Evolutionary conservation across 2,888 invertebrate genomes (phyloP).

Genomic region (Tetheella fluctuosa): DNA sequence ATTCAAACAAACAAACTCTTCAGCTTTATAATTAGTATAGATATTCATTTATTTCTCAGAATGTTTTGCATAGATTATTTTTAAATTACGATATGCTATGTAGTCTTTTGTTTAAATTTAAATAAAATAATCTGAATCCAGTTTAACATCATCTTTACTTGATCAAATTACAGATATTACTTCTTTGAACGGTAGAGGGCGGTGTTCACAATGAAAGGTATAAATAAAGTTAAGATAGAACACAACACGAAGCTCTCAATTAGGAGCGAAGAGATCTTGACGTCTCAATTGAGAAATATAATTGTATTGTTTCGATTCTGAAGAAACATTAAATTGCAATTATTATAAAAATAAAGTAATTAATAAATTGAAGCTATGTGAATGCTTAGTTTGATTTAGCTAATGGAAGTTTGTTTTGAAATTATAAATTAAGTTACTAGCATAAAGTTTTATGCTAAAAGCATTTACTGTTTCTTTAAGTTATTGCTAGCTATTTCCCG

Average conservation of each 20-base stretch:
- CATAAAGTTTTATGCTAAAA: too few species aligned
- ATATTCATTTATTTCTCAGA: too few species aligned
- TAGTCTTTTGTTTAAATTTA: too few species aligned
- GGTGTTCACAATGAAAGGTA: constrained; percentile 4
- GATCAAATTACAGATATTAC: constrained; percentile 32
- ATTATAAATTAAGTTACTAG: too few species aligned
- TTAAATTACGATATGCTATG: too few species aligned
- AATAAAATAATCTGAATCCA: not conserved
- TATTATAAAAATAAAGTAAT: constrained; percentile 16
- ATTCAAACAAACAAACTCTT: too few species aligned
- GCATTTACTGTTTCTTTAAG: too few species aligned
- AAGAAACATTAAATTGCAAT: constrained; percentile 25
- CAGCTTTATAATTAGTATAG: too few species aligned
- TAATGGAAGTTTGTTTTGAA: too few species aligned
- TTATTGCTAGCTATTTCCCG: too few species aligned
- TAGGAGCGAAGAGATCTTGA: constrained; percentile 37
- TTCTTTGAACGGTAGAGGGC: constrained; percentile 8
- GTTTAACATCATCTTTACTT: constrained; percentile 28
- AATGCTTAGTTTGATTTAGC: too few species aligned
- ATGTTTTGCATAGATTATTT: too few species aligned
- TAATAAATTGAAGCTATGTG: not conserved
- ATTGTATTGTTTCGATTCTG: constrained; percentile 14
- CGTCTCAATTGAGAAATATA: constrained; percentile 38
- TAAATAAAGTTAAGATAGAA: constrained; percentile 31
- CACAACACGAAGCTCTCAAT: constrained; percentile 50